Evolutionary conservation across 2,797 vertebrate genomes (phyloP).

Genomic region (Ceryle rudis): DNA sequence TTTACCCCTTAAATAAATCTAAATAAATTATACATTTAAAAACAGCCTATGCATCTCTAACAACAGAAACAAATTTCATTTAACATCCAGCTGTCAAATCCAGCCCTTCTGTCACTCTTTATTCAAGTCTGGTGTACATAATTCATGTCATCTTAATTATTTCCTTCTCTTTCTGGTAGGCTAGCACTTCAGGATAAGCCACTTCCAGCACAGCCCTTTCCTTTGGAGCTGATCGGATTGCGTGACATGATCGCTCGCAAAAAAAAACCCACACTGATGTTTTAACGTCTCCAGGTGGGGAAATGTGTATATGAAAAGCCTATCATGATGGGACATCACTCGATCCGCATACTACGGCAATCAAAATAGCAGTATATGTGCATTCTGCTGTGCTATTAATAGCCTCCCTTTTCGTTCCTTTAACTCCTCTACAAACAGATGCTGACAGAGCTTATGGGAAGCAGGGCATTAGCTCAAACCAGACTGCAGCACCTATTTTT

Average conservation of each 20-base stretch:
- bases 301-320: not conserved
- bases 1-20: slow-evolving; percentile 50
- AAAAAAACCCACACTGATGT: not conserved
- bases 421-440: not conserved
- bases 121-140: slow-evolving; percentile 60
- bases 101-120: slow-evolving; percentile 59
- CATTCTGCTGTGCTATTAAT: not conserved
- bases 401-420: not conserved
- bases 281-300: not conserved
- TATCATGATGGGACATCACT: not conserved
- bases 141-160: slow-evolving; percentile 66
- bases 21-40: slow-evolving; percentile 67
- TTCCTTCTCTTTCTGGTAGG: slow-evolving; percentile 42
- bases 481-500: not conserved
- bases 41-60: slow-evolving; percentile 45
- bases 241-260: not conserved
- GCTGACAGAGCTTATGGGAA: not conserved
- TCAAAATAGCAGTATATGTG: not conserved
- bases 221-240: not conserved
- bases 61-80: slow-evolving; percentile 64
- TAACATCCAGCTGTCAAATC: slow-evolving; percentile 67
- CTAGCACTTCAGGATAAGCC: not conserved
- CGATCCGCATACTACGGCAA: not conserved
- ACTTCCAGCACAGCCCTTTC: slow-evolving; percentile 7
- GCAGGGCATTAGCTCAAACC: not conserved